Conservation (phyloP, 2,888 invertebrate species). For the Drosophila tripunctata region DNA sequence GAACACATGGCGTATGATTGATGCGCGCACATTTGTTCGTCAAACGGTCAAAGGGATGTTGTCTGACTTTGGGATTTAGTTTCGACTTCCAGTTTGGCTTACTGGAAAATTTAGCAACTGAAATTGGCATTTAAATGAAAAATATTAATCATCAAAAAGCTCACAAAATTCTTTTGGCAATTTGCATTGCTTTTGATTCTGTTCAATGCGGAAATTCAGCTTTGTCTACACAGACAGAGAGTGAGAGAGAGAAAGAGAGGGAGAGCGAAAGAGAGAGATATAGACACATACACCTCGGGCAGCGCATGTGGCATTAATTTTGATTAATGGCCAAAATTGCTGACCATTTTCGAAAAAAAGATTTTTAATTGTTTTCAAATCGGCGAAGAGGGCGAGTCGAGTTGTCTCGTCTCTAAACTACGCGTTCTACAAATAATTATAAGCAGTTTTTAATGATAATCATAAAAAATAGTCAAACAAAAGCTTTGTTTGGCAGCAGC, state of each 20-base stretch:
- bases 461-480: constrained; percentile 64
- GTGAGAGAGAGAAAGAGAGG: constrained; percentile 1
- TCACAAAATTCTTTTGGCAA: constrained; percentile 41
- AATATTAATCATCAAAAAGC: constrained; percentile 65
- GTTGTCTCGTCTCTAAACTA: constrained; percentile 39
- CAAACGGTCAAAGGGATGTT: constrained; percentile 31
- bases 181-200: constrained; percentile 60
- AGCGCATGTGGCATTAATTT: constrained; percentile 81
- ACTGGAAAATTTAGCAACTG: constrained; percentile 66
- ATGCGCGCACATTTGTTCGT: constrained; percentile 59
- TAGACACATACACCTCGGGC: constrained; percentile 38
- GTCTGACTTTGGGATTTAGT: constrained; percentile 6
- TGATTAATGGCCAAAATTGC: constrained; percentile 81
- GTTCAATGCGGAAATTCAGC: constrained; percentile 69
- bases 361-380: constrained; percentile 77
- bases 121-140: constrained; percentile 69
- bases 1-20: constrained; percentile 68
- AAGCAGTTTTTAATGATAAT: constrained; percentile 77
- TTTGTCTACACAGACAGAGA: constrained; percentile 22
- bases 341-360: constrained; percentile 66
- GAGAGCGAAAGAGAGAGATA: constrained; percentile 1
- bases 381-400: constrained; percentile 68
- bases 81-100: neutral
- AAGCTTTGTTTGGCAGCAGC: constrained; percentile 57
- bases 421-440: constrained; percentile 79